Base-by-base conservation (phyloP, 2,797 vertebrate genomes). In the Aphelocoma californica region DNA sequence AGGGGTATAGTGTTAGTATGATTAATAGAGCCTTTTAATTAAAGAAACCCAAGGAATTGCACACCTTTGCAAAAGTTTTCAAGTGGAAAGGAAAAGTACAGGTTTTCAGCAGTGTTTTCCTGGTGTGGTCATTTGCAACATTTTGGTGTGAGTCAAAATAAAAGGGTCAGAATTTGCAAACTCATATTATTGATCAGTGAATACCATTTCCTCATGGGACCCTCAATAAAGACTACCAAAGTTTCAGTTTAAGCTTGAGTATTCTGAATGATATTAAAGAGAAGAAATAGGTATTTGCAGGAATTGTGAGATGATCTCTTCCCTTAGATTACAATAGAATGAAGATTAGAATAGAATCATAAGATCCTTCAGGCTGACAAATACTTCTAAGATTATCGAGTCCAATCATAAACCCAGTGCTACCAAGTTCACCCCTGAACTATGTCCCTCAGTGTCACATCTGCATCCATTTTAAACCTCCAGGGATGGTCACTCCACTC, bases 1-100 rank as follows among this genome's bases (percentile, higher is more conserved):
- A 90, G n/a, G 20, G 40, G 77, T 95, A 77, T 79, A 82, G 60
- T 31, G 45, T 80, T 92, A 84, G 45, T 32, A 56, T 71, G 91
- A 86, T 95, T 93, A 93, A 88, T 86, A 82, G 71, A 79, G 17
- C 20, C 38, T 86, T 86, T 90, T 88, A 88, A 88, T 67, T 88
- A 79, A 82, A 86, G 51, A 79, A 86, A 66, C 15, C 9, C 18
- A 85, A 77, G 34, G 40, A 92, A 92, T 9, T 85, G 38, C 61
- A 92, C 8, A 70, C 60, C 28, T 71, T 58, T 74, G 64, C 31
- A 38, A 19, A 90, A 58, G 32, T 86, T 88, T 91, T 66, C 38
- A 54, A 80, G 56, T 18, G 21, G 24, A 66, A 56, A 60, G 18
- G 38, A 72, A 45, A n/a, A 83, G 36, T n/a, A 18, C 9, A 67